Evolutionary conservation across 2,113 vertebrate genomes (phyloP).

Genomic region (Callionymus lyra): DNA sequence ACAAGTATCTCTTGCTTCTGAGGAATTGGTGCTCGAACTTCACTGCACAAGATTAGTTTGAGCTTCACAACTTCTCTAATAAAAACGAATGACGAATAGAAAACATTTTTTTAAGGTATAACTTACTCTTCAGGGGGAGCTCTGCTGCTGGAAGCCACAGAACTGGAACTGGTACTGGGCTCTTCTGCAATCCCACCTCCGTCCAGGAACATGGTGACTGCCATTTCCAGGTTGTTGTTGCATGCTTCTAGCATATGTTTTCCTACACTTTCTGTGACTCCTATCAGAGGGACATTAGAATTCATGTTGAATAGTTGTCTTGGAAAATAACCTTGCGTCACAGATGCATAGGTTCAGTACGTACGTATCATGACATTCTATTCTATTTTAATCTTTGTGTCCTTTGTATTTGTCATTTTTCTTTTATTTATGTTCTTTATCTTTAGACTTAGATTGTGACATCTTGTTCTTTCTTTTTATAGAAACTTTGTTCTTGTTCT

Average conservation of each 20-base stretch:
- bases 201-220: constrained; percentile 97
- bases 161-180: constrained; percentile 93
- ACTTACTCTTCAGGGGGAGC: constrained; percentile 78
- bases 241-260: constrained; percentile 97
- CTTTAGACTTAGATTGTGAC: too few species aligned
- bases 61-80: too few species aligned
- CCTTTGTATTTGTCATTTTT: too few species aligned
- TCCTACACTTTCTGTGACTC: constrained; percentile 92
- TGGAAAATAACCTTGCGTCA: neutral
- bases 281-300: constrained; percentile 62
- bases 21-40: constrained; percentile 96
- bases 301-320: too few species aligned
- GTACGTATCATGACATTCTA: too few species aligned
- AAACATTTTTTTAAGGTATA: neutral
- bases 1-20: constrained; percentile 98
- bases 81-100: too few species aligned
- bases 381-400: too few species aligned
- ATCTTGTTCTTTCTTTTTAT: too few species aligned
- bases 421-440: too few species aligned
- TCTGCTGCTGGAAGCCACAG: constrained; percentile 76
- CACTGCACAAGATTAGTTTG: constrained; percentile 67
- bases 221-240: constrained; percentile 98
- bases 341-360: too few species aligned
- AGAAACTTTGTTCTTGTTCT: too few species aligned
- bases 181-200: constrained; percentile 91